Evolutionary conservation across 2,797 vertebrate genomes (phyloP).

Genomic region (Labeo calbasu): DNA sequence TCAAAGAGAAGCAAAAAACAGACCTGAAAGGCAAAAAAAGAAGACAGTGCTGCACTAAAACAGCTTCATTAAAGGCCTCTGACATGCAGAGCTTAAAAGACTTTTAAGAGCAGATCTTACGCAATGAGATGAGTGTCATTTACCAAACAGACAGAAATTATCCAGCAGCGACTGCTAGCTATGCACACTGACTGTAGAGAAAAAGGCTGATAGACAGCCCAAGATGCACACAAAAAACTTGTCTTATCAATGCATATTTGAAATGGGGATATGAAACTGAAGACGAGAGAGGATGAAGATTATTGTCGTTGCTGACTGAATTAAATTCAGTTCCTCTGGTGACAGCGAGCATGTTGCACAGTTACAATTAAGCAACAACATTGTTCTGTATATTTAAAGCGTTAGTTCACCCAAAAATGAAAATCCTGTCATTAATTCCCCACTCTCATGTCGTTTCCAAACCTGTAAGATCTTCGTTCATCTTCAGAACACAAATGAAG

Average conservation of each 20-base stretch:
- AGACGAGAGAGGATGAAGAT: slow-evolving; percentile 11
- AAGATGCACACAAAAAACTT: slow-evolving; percentile 41
- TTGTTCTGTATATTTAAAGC: background rate
- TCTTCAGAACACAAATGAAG: no score
- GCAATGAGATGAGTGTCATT: background rate
- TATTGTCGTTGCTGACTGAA: background rate
- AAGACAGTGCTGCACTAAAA: slow-evolving; percentile 12
- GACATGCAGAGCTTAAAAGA: slow-evolving; percentile 8
- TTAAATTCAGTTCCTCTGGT: background rate
- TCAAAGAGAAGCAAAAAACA: slow-evolving; percentile 32
- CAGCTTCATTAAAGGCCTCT: background rate
- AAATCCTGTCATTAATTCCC: no score
- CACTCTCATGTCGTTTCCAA: no score
- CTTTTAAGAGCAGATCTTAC: background rate
- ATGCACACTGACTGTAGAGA: slow-evolving; percentile 21
- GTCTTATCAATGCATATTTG: slow-evolving; percentile 33
- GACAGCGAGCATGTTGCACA: background rate
- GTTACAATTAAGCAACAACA: background rate
- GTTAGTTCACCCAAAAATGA: no score
- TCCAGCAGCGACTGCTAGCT: slow-evolving; percentile 17
- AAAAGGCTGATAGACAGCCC: slow-evolving; percentile 20
- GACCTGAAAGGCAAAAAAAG: background rate
- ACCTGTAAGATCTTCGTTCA: no score
- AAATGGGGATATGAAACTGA: slow-evolving; percentile 48
- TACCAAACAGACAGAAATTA: slow-evolving; percentile 13